Base-by-base conservation (phyloP, 2,797 vertebrate genomes). In the Spinus olivaceus region DNA sequence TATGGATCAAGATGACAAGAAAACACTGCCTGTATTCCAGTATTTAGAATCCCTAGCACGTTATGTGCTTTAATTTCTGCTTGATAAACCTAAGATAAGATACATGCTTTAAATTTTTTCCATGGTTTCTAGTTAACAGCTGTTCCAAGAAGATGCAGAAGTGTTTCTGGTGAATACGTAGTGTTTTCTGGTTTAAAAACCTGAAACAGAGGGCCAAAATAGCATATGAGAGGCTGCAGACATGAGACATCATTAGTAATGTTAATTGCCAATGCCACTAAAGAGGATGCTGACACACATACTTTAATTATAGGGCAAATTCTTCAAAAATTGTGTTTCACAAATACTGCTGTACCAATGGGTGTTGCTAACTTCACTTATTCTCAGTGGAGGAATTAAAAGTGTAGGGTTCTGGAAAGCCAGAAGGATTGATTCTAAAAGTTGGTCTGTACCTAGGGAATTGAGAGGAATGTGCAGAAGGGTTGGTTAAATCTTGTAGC, bases 271-370 rank as follows among this genome's bases (percentile, higher is more conserved):
- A 16, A 49, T 96, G 83, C 60, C 86, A 89, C 88, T 90, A 39
- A 93, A 61, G 72, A 95, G 80, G 80, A 95, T 91, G 90, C 65
- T 95, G 91, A 95, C 94, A 95, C 71, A 93, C 24, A 94, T 41
- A 49, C 77, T 32, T 86, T 96, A 96, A 96, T 96, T 95, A 96
- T 32, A 96, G 90, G 88, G 91, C 70, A 84, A 90, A 92, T 92
- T 88, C 80, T 95, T 95, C 85, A 95, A 86, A 94, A 95, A 71
- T 24, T 79, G 33, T 5, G 0, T 90, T 96, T 95, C 85, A 73
- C 86, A 90, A 92, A 90, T 87, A 79, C 63, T 88, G 72, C 72
- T 84, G 59, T 70, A 69, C 17, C 86, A 65, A 88, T 94, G 90
- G 35, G 37, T 83, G 76, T 50, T 70, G 81, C 77, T 73, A 83